Percentiles rank a stretch among this genome's conserved stretches.
phyloP scores from a whole-genome alignment of 2,113 vertebrate genomes.

The Pygoscelis antarcticus region DNA sequence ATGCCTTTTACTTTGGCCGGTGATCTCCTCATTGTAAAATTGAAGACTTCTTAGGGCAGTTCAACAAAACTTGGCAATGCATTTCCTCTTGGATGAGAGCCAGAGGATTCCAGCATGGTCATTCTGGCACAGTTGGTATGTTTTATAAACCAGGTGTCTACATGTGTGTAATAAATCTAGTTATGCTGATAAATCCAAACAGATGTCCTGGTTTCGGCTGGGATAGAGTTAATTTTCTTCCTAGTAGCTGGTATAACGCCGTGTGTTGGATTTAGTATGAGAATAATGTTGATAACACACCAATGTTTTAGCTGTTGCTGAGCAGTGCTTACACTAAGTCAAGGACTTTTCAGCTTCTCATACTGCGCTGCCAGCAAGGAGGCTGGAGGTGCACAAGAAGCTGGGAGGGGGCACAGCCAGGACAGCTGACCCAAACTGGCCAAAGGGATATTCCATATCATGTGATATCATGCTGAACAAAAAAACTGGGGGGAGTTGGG shows the following conservation, averaged over 20 bases:
- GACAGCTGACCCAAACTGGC: background rate
- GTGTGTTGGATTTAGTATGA: background rate
- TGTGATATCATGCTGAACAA: background rate
- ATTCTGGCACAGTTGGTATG: background rate
- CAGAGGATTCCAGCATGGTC: slow-evolving; percentile 8
- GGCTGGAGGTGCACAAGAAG: background rate
- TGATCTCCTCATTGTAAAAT: background rate
- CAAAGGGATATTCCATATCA: background rate
- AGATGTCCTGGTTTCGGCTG: background rate
- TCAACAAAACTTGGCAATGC: background rate
- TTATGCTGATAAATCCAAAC: background rate
- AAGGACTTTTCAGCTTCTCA: background rate
- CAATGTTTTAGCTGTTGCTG: background rate
- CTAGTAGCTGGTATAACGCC: background rate
- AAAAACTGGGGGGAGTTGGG: background rate
- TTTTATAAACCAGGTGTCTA: slow-evolving; percentile 19
- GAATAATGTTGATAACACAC: background rate
- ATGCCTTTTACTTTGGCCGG: background rate
- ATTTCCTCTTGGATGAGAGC: slow-evolving; percentile 6
- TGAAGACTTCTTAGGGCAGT: background rate
- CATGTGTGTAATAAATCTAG: background rate
- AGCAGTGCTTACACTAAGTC: background rate
- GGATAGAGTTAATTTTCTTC: background rate
- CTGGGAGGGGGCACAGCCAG: background rate
- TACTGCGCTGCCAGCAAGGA: background rate